Evolutionary conservation across 1,140 invertebrate genomes (phyloP), one percentile per base, ranked within the genome.

Genomic region (Drosophila orosa): DNA sequence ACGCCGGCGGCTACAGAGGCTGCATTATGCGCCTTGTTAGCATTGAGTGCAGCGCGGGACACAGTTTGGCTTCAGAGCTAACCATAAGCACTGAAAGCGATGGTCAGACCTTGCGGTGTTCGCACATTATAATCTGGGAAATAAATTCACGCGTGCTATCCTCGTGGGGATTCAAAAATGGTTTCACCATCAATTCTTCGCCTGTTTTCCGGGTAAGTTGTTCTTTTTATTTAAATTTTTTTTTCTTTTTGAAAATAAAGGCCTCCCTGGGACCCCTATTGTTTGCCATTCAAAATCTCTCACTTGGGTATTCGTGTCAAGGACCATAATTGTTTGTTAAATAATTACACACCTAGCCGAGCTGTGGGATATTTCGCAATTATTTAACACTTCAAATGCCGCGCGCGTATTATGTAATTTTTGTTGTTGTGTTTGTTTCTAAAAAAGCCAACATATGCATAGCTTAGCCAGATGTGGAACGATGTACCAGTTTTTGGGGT

Each of bases 21-120:
- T 60, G 60, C 60, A 63, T 63, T 63, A 63, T 63, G 57, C 29
- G 57, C 15, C 35, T 24, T 40, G 35, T 60, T 27, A 60, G 50
- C 50, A 54, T 35, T 35, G 47, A 31, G 27, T 50, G 47, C 59
- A 39, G 5, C 33, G 55, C 15, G 60, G 55, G 55, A 37, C 17
- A 29, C 17, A 35, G 50, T 40, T 40, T 60, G 13, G 55, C 56
- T 59, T 60, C 60, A 39, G 35, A 63, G 29, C 22, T 40, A 59
- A 60, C 60, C 60, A 17, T 35, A 54, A 40, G 55, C 27, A 31
- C 55, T 59, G 35, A 63, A 54, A n/a, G 50, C 50, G 50, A 54
- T 54, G 50, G 50, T 54, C 50, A 54, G 31, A 35, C 50, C 50
- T 54, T 15, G 31, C 50, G 50, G 31, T 35, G 50, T 22, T 35